Evolutionary conservation across 2,113 vertebrate genomes (phyloP).

Genomic region (Datnioides undecimradiatus): DNA sequence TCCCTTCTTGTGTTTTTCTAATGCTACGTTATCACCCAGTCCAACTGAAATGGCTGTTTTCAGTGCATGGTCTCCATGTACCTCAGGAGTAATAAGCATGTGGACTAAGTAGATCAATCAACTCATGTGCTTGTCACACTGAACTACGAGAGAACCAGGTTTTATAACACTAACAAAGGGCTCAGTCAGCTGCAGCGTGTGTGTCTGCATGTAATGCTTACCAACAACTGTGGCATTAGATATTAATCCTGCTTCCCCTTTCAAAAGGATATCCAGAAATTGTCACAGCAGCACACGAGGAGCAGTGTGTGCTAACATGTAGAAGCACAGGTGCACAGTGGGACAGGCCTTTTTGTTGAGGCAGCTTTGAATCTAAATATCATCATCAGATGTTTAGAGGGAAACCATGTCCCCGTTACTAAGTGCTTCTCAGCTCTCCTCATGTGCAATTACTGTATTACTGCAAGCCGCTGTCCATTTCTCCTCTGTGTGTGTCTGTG

Average conservation of each 20-base stretch:
- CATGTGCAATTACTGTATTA: conserved; percentile 69
- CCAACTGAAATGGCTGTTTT: neutral
- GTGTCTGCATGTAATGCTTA: neutral
- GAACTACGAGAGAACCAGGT: neutral
- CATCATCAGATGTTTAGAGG: conserved; percentile 58
- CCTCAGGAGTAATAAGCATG: neutral
- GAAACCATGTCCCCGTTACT: conserved; percentile 46
- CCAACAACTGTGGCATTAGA: neutral
- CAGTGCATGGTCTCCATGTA: neutral
- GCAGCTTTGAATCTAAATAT: conserved; percentile 56
- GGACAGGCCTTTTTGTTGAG: conserved; percentile 30
- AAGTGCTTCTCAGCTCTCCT: conserved; percentile 59
- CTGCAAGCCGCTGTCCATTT: conserved; percentile 45
- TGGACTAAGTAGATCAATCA: neutral
- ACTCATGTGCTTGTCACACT: neutral
- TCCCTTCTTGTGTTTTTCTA: neutral
- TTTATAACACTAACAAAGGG: neutral
- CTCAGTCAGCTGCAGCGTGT: neutral
- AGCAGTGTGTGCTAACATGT: neutral
- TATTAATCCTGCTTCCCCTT: neutral
- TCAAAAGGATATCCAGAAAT: neutral
- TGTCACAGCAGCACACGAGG: neutral
- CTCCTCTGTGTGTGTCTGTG: conserved; percentile 10
- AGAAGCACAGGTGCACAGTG: conserved; percentile 54
- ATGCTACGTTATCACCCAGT: neutral